Evolutionary conservation across 2,113 vertebrate species (phyloP), one percentile per base, ranked within the genome.

Genomic region (Trichomycterus rosablanca): DNA sequence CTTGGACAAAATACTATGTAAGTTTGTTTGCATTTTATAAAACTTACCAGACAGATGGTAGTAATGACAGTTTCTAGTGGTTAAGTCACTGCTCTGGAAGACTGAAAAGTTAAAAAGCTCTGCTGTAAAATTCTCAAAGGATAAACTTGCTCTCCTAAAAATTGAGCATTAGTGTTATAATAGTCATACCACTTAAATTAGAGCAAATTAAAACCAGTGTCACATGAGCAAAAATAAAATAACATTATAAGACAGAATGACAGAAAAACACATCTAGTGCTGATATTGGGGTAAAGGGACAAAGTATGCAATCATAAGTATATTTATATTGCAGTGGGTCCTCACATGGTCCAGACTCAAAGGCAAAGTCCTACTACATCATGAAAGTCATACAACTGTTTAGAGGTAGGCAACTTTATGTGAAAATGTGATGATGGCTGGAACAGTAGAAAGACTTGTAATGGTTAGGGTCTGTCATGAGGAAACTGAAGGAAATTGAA

Each of bases 61-160:
- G 65, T 10, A 15, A 64, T 63, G 56, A 70, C 64, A 70, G 72
- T 62, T 79, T 82, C 66, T 43, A 77, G 76, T 83, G 79, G 71
- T 85, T 56, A 70, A 74, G 74, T 74, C 71, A 59, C 54, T 65
- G 22, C 39, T 58, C 37, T 37, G 59, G 64, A 68, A 70, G 72
- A 74, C 66, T 52, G 51, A 64, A 55, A 42, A 34, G 49, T 26
- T 5, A 28, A 6, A 50, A 63, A 37, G 39, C 50, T 40, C 20
- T 48, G 23, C 32, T 45, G 2, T 61, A 12, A 30, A 39, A 15
- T 30, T 24, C n/a, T 16, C 15, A 5, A 16, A 11, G 20, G 15
- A 43, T 22, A 20, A 30, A 28, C 3, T 5, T 23, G 9, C 16
- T 37, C 32, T 53, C 16, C 61, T 55, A 54, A 7, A 24, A 5